phyloP scores from a whole-genome alignment of 2,888 invertebrate genomes.

The Cephus rjabovi region DNA sequence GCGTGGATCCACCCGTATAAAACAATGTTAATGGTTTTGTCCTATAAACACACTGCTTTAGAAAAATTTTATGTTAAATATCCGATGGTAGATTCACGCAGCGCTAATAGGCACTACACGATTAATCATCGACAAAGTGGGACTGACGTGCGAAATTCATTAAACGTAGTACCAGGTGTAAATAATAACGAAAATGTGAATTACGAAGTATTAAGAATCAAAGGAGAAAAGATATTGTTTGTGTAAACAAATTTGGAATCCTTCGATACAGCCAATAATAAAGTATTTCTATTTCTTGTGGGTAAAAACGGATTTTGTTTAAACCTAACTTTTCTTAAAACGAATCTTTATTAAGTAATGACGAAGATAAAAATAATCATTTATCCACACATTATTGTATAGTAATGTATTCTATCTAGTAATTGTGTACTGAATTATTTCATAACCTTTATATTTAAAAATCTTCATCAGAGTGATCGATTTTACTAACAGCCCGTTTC shows the following conservation, averaged over 20 bases:
- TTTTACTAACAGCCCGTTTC: constrained; percentile 55
- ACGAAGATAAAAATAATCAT: neutral
- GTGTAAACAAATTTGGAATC: neutral
- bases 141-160: constrained; percentile 22
- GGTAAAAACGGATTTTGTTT: neutral
- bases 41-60: neutral
- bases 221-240: neutral
- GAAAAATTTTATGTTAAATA: neutral
- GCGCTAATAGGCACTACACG: neutral
- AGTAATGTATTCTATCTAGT: neutral
- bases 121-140: neutral
- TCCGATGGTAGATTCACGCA: neutral
- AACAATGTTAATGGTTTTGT: neutral
- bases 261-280: neutral
- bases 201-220: neutral
- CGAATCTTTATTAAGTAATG: neutral
- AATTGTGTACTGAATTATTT: neutral
- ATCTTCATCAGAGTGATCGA: constrained; percentile 62
- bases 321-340: neutral
- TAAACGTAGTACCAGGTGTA: constrained; percentile 19
- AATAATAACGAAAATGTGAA: neutral
- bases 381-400: neutral
- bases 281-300: neutral
- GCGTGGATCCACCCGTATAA: neutral
- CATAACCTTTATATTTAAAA: constrained; percentile 41